A percentile compares a stretch with the other conserved stretches of the same genome.
phyloP scores from a whole-genome alignment of 2,797 vertebrate species.

The Alcedo atthis region DNA sequence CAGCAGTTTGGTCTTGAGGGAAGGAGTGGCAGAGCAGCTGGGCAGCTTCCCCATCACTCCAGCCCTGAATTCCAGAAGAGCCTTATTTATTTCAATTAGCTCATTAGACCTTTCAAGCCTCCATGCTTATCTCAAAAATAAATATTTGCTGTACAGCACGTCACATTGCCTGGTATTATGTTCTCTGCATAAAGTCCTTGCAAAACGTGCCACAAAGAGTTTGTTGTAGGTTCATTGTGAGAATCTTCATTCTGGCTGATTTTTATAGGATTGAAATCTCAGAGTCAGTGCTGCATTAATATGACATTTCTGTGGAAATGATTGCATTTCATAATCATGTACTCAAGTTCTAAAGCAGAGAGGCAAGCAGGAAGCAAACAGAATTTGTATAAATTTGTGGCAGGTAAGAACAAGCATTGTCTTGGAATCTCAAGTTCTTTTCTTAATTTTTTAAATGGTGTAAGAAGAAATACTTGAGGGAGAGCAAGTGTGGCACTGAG shows the following conservation, averaged over 20 bases:
- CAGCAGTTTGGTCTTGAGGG: neutral
- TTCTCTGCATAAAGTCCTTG: constrained; percentile 26
- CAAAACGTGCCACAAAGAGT: constrained; percentile 2
- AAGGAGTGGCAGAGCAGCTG: neutral
- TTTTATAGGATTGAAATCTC: constrained; percentile 24
- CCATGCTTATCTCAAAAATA: constrained; percentile 49
- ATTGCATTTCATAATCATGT: constrained; percentile 15
- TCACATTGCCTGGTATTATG: neutral
- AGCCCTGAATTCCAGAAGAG: constrained; percentile 4
- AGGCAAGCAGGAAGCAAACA: constrained; percentile 17
- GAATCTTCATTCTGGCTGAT: constrained; percentile 1
- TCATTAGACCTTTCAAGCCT: constrained; percentile 33
- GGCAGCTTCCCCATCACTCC: neutral
- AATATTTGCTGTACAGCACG: constrained; percentile 12
- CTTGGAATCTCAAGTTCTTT: constrained; percentile 25
- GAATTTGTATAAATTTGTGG: neutral
- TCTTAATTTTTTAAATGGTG: neutral
- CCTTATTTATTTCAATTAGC: constrained; percentile 60
- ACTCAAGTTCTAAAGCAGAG: constrained; percentile 4
- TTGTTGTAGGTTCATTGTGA: neutral
- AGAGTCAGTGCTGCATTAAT: neutral
- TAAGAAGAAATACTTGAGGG: constrained; percentile 32
- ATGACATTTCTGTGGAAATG: neutral
- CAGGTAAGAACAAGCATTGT: neutral
- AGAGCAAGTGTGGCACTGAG: neutral